Evolutionary conservation across 2,888 invertebrate genomes (phyloP).

Genomic region (Zygaena filipendulae): DNA sequence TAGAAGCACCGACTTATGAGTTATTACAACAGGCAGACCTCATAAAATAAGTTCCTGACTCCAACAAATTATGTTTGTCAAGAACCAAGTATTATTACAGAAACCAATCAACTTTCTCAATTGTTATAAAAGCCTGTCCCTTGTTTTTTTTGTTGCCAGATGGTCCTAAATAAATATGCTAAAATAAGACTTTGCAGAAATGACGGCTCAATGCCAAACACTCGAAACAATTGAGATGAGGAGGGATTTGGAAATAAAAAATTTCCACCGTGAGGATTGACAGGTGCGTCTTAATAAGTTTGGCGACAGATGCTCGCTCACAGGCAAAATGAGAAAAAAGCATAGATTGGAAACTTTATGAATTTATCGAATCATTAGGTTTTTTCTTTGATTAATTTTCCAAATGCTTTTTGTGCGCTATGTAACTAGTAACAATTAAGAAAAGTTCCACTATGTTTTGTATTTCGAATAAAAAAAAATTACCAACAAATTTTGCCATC

Average conservation of each 20-base stretch:
- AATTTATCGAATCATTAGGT: constrained; percentile 19
- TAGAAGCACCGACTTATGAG: no score
- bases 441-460: no score
- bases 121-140: constrained; percentile 35
- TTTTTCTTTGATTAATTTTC: constrained; percentile 16
- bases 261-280: constrained; percentile 50
- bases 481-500: no score
- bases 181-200: constrained; percentile 39
- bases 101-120: constrained; percentile 44
- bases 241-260: constrained; percentile 56
- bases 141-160: no score
- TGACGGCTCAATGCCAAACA: constrained; percentile 37
- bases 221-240: constrained; percentile 39
- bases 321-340: constrained; percentile 59
- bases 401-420: neutral
- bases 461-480: no score
- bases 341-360: constrained; percentile 25
- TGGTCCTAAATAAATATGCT: constrained; percentile 48
- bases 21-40: no score
- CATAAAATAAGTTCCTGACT: no score
- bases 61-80: no score
- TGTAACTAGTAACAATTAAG: no score
- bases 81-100: no score
- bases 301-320: constrained; percentile 55
- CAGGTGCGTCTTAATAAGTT: constrained; percentile 67